These are phyloP conservation scores for Catonia carolina DNA, from an alignment of 2,888 invertebrate species.

Conservation along the genomic window DNA sequence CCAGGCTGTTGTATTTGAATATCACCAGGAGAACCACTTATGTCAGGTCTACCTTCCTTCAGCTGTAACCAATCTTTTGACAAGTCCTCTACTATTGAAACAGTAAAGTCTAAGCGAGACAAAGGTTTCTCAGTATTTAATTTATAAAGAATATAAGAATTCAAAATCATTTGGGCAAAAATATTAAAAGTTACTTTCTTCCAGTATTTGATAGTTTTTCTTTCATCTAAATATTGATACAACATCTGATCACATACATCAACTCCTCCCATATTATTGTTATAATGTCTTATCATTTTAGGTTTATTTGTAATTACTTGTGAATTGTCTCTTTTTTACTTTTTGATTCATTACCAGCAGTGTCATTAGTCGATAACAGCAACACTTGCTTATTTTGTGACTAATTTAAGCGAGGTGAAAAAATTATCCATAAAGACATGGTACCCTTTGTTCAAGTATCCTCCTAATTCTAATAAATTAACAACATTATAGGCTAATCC, in stretches of 20 bases:
- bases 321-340: neutral
- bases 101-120: neutral
- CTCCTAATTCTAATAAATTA: slow-evolving; percentile 4
- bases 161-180: slow-evolving; percentile 1
- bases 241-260: neutral
- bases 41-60: slow-evolving; percentile 6
- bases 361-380: slow-evolving; percentile 2
- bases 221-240: no score
- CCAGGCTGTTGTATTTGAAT: neutral
- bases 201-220: no score
- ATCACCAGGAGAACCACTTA: neutral
- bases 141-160: slow-evolving; percentile 17
- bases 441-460: slow-evolving; percentile 10
- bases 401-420: slow-evolving; percentile 11
- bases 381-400: slow-evolving; percentile 12
- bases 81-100: neutral
- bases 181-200: neutral
- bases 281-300: neutral
- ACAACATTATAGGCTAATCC: slow-evolving; percentile 16
- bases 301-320: neutral
- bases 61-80: slow-evolving; percentile 5
- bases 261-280: neutral
- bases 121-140: slow-evolving; percentile 2
- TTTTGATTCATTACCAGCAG: neutral
- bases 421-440: slow-evolving; percentile 1